Evolutionary conservation across 2,888 invertebrate species (phyloP), one percentile per base, ranked within the genome.

Genomic region (Tachina fera): DNA sequence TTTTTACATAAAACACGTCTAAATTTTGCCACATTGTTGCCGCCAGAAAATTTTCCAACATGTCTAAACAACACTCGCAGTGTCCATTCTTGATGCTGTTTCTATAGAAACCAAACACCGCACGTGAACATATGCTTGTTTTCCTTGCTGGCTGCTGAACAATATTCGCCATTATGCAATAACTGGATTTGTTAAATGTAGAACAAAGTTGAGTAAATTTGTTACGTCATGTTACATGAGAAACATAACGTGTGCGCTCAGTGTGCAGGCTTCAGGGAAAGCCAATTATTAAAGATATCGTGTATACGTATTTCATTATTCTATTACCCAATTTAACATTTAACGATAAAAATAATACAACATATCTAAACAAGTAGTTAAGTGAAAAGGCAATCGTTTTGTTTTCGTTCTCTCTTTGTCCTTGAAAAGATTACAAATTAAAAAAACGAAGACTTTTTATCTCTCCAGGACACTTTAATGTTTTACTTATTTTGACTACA

Each of bases 1-100:
- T 39, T 4, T 51, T 49, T 56, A 16, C 72, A 47, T 70, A 49
- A 65, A 80, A 83, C 76, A 76, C 86, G 79, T 83, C 51, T 63
- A 86, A 80, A 86, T 72, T 56, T 80, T 86, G 67, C 72, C 74
- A 86, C 79, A 79, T 75, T 86, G 75, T 71, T 86, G 70, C 56
- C 76, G 85, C 82, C 86, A 80, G 72, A 83, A 76, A 78, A 78
- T 71, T 63, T 76, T 67, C 76, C 53, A 72, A 45, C 74, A 80
- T 83, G 56, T 83, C 67, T 83, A 61, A 71, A 77, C n/a, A 72
- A 80, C 58, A 60, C 43, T 41, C 10, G 51, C 51, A 19, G 9
- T 60, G 49, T 11, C 45, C 63, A 10, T 47, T 70, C 61, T 76
- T 77, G 65, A 65, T 51, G 65, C 9, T 68, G 68, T 60, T 67